A percentile compares a stretch with the other conserved stretches of the same genome.
Conservation (phyloP, 2,888 invertebrate species). For the Camptogramma bilineatum region DNA sequence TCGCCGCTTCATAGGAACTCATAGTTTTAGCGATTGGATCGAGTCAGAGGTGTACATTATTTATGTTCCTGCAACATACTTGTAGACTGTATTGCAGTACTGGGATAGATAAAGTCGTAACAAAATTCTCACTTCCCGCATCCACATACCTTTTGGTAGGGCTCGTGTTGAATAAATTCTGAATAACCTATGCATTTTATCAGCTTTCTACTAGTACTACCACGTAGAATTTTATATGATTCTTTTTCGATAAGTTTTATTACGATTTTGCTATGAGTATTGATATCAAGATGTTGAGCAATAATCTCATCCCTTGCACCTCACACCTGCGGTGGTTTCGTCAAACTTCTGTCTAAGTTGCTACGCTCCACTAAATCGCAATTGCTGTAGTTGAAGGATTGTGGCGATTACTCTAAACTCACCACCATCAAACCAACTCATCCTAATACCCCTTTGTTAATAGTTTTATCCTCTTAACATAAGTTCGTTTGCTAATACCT, state of each 20-base stretch:
- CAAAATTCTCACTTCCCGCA: background rate
- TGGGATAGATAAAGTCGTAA: background rate
- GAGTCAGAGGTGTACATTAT: slow-evolving; percentile 37
- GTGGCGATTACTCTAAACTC: slow-evolving; percentile 35
- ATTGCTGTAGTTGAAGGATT: slow-evolving; percentile 59
- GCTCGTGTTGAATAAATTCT: background rate
- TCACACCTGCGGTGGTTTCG: slow-evolving; percentile 47
- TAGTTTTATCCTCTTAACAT: slow-evolving; percentile 1
- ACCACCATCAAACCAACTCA: slow-evolving; percentile 10
- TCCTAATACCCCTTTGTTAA: background rate
- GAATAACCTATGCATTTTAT: background rate
- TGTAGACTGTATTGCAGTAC: slow-evolving; percentile 2
- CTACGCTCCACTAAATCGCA: slow-evolving; percentile 55
- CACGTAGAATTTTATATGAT: too few species aligned
- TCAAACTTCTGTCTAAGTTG: slow-evolving; percentile 58
- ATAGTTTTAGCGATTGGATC: slow-evolving; percentile 36
- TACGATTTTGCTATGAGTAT: background rate
- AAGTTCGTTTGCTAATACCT: background rate
- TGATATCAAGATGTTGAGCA: background rate
- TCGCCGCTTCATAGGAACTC: background rate
- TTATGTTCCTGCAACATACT: slow-evolving; percentile 28
- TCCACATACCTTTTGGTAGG: background rate
- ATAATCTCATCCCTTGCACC: slow-evolving; percentile 47
- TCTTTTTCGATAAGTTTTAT: too few species aligned
- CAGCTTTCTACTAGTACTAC: too few species aligned